Evolutionary conservation across 2,797 vertebrate species (phyloP).

Genomic region (Melopsittacus undulatus): DNA sequence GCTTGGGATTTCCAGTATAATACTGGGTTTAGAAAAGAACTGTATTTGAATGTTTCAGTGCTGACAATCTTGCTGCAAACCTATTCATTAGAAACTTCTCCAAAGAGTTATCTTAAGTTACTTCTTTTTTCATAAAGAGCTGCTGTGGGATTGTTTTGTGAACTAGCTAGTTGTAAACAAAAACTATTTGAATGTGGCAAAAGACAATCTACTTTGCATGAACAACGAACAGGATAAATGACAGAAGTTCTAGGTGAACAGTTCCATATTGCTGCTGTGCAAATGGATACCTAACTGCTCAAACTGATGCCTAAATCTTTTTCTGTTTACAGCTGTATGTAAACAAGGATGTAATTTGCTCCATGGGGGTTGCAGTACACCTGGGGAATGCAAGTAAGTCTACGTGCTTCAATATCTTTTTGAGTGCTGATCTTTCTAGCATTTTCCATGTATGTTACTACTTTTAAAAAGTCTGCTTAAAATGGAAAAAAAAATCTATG

Average conservation of each 20-base stretch:
- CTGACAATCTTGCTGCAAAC: background rate
- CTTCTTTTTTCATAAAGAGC: background rate
- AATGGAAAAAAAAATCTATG: background rate
- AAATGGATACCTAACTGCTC: background rate
- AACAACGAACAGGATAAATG: background rate
- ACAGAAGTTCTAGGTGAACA: background rate
- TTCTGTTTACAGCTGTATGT: conserved; percentile 85
- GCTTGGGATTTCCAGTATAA: background rate
- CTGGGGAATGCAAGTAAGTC: conserved; percentile 93
- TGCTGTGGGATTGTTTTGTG: background rate
- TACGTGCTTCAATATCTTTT: background rate
- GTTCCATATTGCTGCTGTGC: background rate
- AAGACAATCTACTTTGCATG: background rate
- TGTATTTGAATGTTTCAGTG: background rate
- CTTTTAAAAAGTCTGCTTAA: background rate
- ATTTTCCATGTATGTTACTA: background rate
- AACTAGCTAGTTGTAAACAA: background rate
- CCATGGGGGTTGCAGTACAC: conserved; percentile 84
- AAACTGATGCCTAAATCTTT: background rate
- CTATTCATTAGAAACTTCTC: background rate
- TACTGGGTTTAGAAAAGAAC: background rate
- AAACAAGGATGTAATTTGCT: conserved; percentile 90
- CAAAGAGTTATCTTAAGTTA: background rate
- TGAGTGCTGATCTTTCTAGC: background rate
- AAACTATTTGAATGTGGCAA: fast-evolving